Base-by-base conservation (phyloP, 2,113 vertebrate genomes). In the Trichomycterus rosablanca region DNA sequence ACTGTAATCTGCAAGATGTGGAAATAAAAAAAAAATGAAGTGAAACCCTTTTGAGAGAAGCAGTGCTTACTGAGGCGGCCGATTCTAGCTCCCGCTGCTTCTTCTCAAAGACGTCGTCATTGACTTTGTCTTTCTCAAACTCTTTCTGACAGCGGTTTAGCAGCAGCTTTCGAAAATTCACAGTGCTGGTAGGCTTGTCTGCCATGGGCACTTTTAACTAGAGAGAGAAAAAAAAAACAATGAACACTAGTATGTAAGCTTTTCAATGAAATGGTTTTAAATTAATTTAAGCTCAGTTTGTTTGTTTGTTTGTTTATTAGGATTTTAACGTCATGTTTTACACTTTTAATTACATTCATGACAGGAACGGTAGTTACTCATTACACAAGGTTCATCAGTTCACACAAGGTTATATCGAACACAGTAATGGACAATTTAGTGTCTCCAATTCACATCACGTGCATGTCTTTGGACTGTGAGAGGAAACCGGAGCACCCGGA, bases 121-220 rank as follows among this genome's bases (percentile, higher is more conserved):
- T 93, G 52, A 92, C 92, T 76, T 98, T 98, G 88, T 98, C 96
- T 74, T 93, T 95, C 73, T 98, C 96, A 80, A 98, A 98, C 67
- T 98, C 96, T 67, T 96, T 98, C 87, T 98, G 96, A 82, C 96
- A 98, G 50, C 96, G 95, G 73, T 97, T 97, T 63, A 98, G 83
- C 40, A 98, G 87, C 79, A 98, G 73, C 76, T 97, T 98, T 70
- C 95, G 95, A 81, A 98, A 98, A 76, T 98, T 97, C 37, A 98
- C 95, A 0, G 90, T 91, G 86, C 78, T 89, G 52, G 80, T 90
- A 30, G 93, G 94, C 74, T 98, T 98, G 81, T 98, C 95, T 3
- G 93, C 86, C 89, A 95, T 97, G 70, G 91, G 90, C 68, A 98
- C 96, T 68, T 91, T 98, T 70, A 80, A 84, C 86, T 80, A n/a